Conservation (phyloP, 2,113 vertebrate genomes). For the Balaeniceps rex region DNA sequence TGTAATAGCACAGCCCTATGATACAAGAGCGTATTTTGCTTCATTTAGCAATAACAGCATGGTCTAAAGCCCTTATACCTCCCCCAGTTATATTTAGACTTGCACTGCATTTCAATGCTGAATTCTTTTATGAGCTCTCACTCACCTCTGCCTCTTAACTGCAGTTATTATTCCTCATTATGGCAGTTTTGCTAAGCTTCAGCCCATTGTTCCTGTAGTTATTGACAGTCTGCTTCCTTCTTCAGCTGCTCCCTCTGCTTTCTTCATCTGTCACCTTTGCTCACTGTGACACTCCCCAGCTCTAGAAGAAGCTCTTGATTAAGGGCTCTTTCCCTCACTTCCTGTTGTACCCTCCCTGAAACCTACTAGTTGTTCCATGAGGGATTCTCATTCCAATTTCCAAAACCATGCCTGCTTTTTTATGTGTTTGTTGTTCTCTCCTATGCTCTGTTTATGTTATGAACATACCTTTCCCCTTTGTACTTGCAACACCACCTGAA, state of each 20-base stretch:
- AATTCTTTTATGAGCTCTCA: neutral
- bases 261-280: neutral
- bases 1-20: neutral
- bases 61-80: neutral
- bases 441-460: neutral
- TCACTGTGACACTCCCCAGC: neutral
- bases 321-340: neutral
- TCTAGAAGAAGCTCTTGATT: neutral
- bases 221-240: neutral
- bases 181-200: neutral
- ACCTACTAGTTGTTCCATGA: neutral
- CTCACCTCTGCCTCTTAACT: neutral
- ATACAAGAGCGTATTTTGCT: neutral
- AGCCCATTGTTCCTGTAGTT: neutral
- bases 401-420: neutral
- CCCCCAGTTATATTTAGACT: neutral
- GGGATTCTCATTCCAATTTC: neutral
- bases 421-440: neutral
- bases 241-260: neutral
- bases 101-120: neutral
- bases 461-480: neutral
- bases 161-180: neutral
- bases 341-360: constrained; percentile 1
- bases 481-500: neutral
- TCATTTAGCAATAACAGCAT: neutral